phyloP scores from a whole-genome alignment of 1,140 invertebrate species.

The Colletes gigas region DNA sequence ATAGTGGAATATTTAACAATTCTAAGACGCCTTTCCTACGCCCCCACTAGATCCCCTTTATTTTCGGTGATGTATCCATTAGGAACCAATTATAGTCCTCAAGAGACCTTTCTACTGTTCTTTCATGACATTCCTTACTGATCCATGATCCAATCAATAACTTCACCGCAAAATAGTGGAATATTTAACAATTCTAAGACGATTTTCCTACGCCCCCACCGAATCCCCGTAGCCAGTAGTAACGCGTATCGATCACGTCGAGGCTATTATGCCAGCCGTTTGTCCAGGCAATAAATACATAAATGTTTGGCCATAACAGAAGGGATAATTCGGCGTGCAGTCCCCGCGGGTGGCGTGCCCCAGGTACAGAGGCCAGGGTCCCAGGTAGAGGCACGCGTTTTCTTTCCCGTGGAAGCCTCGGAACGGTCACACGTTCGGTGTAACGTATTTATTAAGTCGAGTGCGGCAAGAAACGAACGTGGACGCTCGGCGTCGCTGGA shows the following conservation, averaged over 20 bases:
- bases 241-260: conserved; percentile 59
- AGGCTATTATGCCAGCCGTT: conserved; percentile 61
- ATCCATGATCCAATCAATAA: no score
- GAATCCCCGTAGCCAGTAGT: conserved; percentile 28
- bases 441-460: conserved; percentile 47
- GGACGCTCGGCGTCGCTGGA: neutral
- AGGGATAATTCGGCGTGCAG: conserved; percentile 66
- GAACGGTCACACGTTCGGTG: conserved; percentile 27
- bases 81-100: no score
- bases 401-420: conserved; percentile 19
- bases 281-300: conserved; percentile 71
- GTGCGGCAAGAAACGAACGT: neutral
- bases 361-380: conserved; percentile 5
- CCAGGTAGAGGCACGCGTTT: conserved; percentile 29
- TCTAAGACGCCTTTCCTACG: no score
- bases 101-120: no score
- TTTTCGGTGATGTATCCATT: no score
- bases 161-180: no score
- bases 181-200: no score
- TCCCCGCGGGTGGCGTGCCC: conserved; percentile 44
- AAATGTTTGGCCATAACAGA: conserved; percentile 71
- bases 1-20: no score
- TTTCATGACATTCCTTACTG: no score
- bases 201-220: neutral
- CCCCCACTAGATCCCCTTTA: no score